A percentile compares a stretch with the other conserved stretches of the same genome.
These are phyloP conservation scores for Rhinolophus ferrumequinum DNA, from an alignment of 2,113 vertebrate genomes.

Conservation along the genomic window DNA sequence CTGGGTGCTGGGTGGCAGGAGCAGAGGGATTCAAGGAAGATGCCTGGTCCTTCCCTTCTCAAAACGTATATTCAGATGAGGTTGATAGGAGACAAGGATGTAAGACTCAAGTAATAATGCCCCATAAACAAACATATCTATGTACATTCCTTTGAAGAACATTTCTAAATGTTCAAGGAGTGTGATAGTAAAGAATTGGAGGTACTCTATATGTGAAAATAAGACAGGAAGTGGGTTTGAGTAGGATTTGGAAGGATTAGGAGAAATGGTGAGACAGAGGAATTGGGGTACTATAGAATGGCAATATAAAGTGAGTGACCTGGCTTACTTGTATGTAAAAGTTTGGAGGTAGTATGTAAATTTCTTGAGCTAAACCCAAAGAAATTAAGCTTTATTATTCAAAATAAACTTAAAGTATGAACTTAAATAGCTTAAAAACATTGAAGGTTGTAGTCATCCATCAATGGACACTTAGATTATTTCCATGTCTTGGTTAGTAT, in stretches of 20 bases:
- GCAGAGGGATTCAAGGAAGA: not conserved
- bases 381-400: constrained; percentile 46
- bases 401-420: constrained; percentile 21
- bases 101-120: not conserved
- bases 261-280: not conserved
- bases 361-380: constrained; percentile 28
- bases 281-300: not conserved
- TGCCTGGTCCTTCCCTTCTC: not conserved
- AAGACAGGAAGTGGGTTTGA: not conserved
- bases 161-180: not conserved
- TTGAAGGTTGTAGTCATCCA: not conserved
- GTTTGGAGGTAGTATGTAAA: not conserved
- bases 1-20: not conserved
- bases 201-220: not conserved
- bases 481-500: not conserved
- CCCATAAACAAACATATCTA: not conserved
- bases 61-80: not conserved
- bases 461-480: not conserved
- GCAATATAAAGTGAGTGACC: not conserved
- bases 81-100: not conserved
- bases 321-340: not conserved
- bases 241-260: not conserved
- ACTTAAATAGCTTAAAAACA: not conserved
- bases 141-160: not conserved
- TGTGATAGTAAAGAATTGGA: not conserved